Evolutionary conservation across 2,113 vertebrate genomes (phyloP).

Genomic region (Ictidomys tridecemlineatus): DNA sequence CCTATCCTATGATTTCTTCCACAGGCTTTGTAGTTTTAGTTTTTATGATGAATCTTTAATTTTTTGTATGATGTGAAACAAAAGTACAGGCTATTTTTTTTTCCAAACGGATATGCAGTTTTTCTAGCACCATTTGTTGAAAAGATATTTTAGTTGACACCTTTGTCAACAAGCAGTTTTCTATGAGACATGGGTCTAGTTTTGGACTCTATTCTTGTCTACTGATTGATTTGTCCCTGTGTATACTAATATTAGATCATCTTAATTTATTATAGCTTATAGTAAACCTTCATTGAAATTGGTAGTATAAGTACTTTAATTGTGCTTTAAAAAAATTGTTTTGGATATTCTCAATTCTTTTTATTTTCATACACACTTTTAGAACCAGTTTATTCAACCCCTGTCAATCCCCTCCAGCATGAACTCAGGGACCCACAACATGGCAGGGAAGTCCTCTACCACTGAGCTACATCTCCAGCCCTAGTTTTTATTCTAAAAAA

Average conservation of each 20-base stretch:
- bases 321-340: not conserved
- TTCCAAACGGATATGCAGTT: not conserved
- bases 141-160: not conserved
- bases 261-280: not conserved
- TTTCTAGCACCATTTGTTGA: not conserved
- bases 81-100: not conserved
- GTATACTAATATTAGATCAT: not conserved
- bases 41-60: not conserved
- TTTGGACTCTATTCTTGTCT: not conserved
- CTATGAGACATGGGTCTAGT: not conserved
- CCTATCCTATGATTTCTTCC: slow-evolving; percentile 16
- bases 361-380: not conserved
- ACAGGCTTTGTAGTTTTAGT: not conserved
- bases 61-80: not conserved
- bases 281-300: not conserved
- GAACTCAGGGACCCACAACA: not conserved
- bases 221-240: not conserved
- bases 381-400: not conserved
- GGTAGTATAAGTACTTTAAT: not conserved
- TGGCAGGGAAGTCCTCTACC: not conserved
- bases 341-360: not conserved
- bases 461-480: not conserved
- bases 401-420: too few species aligned
- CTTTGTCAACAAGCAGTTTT: not conserved
- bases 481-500: not conserved